Evolutionary conservation across 2,797 vertebrate species (phyloP), one percentile per base, ranked within the genome.

Genomic region (Pogoniulus pusillus): DNA sequence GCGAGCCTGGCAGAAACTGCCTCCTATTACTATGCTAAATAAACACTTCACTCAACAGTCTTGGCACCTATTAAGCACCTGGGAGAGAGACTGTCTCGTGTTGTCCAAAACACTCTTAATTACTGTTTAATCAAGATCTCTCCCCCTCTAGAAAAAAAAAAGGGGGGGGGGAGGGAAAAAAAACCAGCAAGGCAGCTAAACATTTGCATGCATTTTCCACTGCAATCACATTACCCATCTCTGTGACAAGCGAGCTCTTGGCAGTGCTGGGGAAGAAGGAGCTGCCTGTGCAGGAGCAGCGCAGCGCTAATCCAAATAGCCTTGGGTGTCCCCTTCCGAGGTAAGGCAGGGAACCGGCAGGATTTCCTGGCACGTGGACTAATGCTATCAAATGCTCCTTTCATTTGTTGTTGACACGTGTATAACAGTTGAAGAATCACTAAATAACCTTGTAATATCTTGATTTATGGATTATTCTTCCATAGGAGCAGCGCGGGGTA

Each of bases 41-140:
- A 91, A 93, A 94, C 92, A 90, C 93, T 96, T 95, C 85, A 93
- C 92, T 94, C 91, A 94, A 93, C 88, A 83, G 83, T 58, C 84
- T 90, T 91, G 95, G 92, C 89, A 86, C 91, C 91, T 96, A 93
- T 75, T 92, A 95, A 97, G 93, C 96, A 96, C 96, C 96, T 94
- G 91, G 82, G 91, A 93, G 91, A 92, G 70, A 94, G 76, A 82
- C 74, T 82, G 92, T 90, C 83, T 93, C 3, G 2, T 54, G 64
- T 94, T 93, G 85, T 95, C 96, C 93, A 96, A 92, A 96, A 93
- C 83, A 85, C 87, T 93, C 95, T 91, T 96, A 95, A 96, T 97
- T 96, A 95, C 93, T 70, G 65, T 95, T 95, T 95, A 94, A 95
- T 96, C 86, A 93, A 96, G 96, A 95, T 79, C 87, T 89, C 90